phyloP scores from a whole-genome alignment of 2,797 vertebrate genomes.

The Botia almorhae region DNA sequence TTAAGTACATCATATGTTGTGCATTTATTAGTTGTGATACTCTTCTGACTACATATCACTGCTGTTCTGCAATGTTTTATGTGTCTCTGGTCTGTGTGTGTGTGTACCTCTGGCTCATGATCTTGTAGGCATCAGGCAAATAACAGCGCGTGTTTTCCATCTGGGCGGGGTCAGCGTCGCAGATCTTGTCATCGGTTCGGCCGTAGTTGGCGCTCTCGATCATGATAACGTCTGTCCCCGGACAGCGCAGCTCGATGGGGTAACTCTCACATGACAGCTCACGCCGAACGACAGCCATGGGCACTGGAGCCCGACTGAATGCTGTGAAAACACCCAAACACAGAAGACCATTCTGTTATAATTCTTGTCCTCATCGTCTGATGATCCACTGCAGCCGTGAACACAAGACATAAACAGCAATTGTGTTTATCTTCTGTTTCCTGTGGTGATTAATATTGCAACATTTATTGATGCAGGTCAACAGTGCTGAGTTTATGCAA shows the following conservation, averaged over 20 bases:
- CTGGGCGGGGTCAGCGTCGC: slow-evolving; percentile 96
- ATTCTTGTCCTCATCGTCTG: no score
- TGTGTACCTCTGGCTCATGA: slow-evolving; percentile 80
- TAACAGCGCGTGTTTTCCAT: slow-evolving; percentile 99
- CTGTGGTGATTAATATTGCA: no score
- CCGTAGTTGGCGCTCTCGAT: slow-evolving; percentile 99
- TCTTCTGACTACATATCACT: background rate
- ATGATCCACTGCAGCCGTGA: no score
- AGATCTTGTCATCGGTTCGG: slow-evolving; percentile 98
- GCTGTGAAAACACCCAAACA: slow-evolving; percentile 30
- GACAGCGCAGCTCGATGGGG: slow-evolving; percentile 97
- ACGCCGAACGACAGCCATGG: slow-evolving; percentile 95
- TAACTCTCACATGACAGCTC: slow-evolving; percentile 98
- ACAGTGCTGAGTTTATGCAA: no score
- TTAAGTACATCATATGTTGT: background rate
- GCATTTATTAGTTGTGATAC: background rate
- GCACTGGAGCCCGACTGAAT: slow-evolving; percentile 52
- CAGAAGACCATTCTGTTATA: background rate
- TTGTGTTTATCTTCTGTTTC: no score
- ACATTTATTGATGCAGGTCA: no score
- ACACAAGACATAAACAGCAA: no score
- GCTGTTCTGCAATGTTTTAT: background rate
- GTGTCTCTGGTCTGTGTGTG: background rate
- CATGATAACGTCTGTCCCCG: slow-evolving; percentile 98
- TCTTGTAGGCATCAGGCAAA: slow-evolving; percentile 98